phyloP scores from a whole-genome alignment of 2,797 vertebrate genomes.

The Ceryle rudis region DNA sequence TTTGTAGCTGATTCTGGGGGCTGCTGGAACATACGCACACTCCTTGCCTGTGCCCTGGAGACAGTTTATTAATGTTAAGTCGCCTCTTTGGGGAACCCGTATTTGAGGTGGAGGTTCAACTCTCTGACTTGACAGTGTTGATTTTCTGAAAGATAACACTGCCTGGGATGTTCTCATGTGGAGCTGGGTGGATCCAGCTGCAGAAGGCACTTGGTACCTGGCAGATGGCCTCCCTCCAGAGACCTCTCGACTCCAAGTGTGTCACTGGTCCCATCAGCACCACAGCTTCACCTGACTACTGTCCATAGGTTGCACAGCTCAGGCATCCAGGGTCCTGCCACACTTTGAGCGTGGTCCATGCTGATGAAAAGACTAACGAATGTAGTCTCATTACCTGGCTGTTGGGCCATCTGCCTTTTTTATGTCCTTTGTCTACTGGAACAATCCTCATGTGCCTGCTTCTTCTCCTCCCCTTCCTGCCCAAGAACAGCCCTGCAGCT shows the following conservation, averaged over 20 bases:
- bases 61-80: neutral
- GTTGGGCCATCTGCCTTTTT: neutral
- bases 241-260: rapidly evolving
- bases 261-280: neutral
- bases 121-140: neutral
- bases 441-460: neutral
- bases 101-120: neutral
- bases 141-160: neutral
- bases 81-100: neutral
- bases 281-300: neutral
- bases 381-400: neutral
- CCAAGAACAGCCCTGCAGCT: neutral
- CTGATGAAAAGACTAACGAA: neutral
- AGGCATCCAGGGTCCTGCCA: neutral
- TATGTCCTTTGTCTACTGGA: neutral
- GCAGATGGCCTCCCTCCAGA: neutral
- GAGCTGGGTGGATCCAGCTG: neutral
- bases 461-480: neutral
- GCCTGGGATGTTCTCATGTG: neutral
- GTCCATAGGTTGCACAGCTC: neutral
- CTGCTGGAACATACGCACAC: rapidly evolving
- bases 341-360: rapidly evolving
- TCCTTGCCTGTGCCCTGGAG: neutral
- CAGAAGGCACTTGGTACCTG: neutral
- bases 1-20: neutral